A percentile compares a stretch with the other conserved stretches of the same genome.
phyloP scores from a whole-genome alignment of 2,888 invertebrate species.

The Campoplex capitator region DNA sequence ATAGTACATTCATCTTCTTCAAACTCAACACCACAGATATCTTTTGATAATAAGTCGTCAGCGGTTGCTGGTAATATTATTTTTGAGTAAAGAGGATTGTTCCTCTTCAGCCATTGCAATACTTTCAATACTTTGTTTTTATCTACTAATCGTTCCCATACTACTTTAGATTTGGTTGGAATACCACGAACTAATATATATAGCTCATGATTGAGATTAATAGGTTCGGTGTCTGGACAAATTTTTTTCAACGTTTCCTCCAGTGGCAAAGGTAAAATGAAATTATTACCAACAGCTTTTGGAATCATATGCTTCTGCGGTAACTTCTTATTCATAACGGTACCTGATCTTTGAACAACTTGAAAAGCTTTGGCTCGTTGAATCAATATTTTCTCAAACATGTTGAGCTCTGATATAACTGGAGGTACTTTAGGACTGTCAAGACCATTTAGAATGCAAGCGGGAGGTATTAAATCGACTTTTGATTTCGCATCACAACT shows the following conservation, averaged over 20 bases:
- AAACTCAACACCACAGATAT: slow-evolving; percentile 52
- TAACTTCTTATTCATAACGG: slow-evolving; percentile 76
- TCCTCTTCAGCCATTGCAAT: slow-evolving; percentile 73
- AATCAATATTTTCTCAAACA: slow-evolving; percentile 71
- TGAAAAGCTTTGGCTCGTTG: slow-evolving; percentile 69
- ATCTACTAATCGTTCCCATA: slow-evolving; percentile 76
- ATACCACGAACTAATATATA: slow-evolving; percentile 76
- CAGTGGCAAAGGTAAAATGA: slow-evolving; percentile 71
- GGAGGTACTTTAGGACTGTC: slow-evolving; percentile 57
- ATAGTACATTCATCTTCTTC: not conserved
- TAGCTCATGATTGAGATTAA: slow-evolving; percentile 76
- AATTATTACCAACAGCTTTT: slow-evolving; percentile 69
- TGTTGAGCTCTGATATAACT: slow-evolving; percentile 62
- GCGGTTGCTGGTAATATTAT: slow-evolving; percentile 71
- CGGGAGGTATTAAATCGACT: slow-evolving; percentile 71
- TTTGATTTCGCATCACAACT: slow-evolving; percentile 70
- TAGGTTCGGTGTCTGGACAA: slow-evolving; percentile 71
- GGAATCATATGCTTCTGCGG: slow-evolving; percentile 66
- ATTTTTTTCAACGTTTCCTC: slow-evolving; percentile 77
- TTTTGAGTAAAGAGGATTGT: slow-evolving; percentile 73
- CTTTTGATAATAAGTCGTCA: slow-evolving; percentile 56
- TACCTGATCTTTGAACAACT: slow-evolving; percentile 73
- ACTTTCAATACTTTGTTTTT: slow-evolving; percentile 75
- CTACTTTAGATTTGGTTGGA: slow-evolving; percentile 74
- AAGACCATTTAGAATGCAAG: slow-evolving; percentile 74